Evolutionary conservation across 2,888 invertebrate genomes (phyloP), one percentile per base, ranked within the genome.

Genomic region (Apamea sordens): DNA sequence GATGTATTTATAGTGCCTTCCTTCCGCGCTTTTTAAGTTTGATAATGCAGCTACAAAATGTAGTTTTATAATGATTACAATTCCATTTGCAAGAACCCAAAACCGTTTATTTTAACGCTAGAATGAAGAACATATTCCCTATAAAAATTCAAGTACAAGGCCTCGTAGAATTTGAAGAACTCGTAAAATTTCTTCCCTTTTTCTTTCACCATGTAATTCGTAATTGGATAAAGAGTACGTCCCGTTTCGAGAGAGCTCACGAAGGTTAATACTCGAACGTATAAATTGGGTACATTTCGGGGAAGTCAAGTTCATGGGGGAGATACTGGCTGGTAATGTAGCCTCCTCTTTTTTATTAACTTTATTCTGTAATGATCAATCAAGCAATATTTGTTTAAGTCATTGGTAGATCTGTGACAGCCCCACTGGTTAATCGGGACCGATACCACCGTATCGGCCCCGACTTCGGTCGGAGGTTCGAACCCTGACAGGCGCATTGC

Each of bases 141-240:
- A 69, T 79, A 72, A 59, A 86, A 82, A 84, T 82, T 86, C 56
- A 73, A 78, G 59, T 67, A 64, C 41, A 75, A 69, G 36, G 28
- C 28, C 44, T 28, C 24, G 56, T 11, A 41, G 36, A 76, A 47
- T 47, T 76, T 32, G n/a, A 10, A 59, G 64, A 72, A 72, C 32
- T 59, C 63, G 56, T 56, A 73, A 36, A 82, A 63, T 84, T 86
- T 86, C 44, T 36, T 79, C 41, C 59, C 68, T 73, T 79, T 83
- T 85, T 86, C 83, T 76, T 79, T 79, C 41, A 61, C 73, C 79
- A 76, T 86, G 85, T 85, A 50, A 79, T 79, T 79, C 76, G 85
- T 86, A 86, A 85, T 85, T 85, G 85, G 86, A 83, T 85, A 83
- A 79, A 76, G 79, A 86, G 73, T 79, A 75, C 84, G 76, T 75